Percentiles rank a stretch among this genome's conserved stretches.
Conservation (phyloP, 2,113 vertebrate species). For the Colius striatus region DNA sequence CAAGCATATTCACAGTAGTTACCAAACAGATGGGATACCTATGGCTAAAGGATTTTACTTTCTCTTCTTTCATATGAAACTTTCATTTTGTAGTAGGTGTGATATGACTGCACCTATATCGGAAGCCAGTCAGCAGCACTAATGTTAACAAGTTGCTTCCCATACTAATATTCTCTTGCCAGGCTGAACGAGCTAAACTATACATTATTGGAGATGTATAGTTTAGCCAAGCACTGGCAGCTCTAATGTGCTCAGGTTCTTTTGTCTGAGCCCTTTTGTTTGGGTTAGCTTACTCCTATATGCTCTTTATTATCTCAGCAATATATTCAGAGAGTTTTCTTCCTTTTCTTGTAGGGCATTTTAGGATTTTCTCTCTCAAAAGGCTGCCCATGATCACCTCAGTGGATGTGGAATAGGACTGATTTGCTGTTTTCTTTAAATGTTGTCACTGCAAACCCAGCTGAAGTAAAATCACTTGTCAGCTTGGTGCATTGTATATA, state of each 20-base stretch:
- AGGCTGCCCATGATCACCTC: background rate
- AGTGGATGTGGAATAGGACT: background rate
- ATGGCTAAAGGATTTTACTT: background rate
- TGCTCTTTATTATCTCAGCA: background rate
- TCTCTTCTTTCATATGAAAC: background rate
- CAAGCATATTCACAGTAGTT: background rate
- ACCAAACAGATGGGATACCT: background rate
- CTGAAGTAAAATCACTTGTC: slow-evolving; percentile 38
- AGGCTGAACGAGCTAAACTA: background rate
- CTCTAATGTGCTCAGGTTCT: background rate
- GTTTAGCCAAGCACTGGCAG: background rate
- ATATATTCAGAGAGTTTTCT: background rate
- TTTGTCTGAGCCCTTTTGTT: background rate
- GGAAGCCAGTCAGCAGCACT: background rate
- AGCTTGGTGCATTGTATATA: background rate
- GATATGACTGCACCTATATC: background rate
- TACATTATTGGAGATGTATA: background rate
- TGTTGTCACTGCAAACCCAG: background rate
- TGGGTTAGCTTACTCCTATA: background rate
- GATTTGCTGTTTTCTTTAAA: slow-evolving; percentile 11
- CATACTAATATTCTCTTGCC: background rate
- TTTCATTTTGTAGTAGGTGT: background rate
- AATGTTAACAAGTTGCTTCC: background rate
- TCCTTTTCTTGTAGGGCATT: background rate
- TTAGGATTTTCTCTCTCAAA: background rate